Evolutionary conservation across 2,113 vertebrate species (phyloP).

Genomic region (human (Homo sapiens)): DNA sequence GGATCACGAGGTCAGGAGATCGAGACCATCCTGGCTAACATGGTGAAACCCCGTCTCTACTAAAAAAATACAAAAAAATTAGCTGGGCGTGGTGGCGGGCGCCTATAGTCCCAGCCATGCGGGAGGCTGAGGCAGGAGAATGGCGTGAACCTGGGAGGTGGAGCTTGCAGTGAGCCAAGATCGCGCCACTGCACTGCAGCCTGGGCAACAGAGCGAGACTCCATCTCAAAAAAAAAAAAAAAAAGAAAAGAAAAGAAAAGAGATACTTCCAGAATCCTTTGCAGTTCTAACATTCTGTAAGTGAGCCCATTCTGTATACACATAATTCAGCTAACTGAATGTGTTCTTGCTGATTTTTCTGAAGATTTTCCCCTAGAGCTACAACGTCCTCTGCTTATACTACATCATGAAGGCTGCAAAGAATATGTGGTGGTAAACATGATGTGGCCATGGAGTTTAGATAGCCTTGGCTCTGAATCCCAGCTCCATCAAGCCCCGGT

Average conservation of each 20-base stretch:
- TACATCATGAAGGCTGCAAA: background rate
- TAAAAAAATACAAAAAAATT: too few species aligned
- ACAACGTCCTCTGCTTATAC: background rate
- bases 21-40: too few species aligned
- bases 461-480: background rate
- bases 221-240: too few species aligned
- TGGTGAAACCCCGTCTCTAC: too few species aligned
- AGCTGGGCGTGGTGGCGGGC: too few species aligned
- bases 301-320: background rate
- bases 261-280: background rate
- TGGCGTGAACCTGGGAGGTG: too few species aligned
- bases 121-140: too few species aligned
- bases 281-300: background rate
- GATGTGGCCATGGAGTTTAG: background rate
- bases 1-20: too few species aligned
- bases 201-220: too few species aligned
- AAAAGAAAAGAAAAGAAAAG: background rate
- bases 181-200: too few species aligned
- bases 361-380: background rate
- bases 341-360: background rate
- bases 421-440: background rate
- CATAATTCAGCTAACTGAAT: background rate
- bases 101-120: too few species aligned
- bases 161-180: too few species aligned
- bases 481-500: background rate